Evolutionary conservation across 1,140 invertebrate genomes (phyloP), one percentile per base, ranked within the genome.

Genomic region (Drosophila nikananu): DNA sequence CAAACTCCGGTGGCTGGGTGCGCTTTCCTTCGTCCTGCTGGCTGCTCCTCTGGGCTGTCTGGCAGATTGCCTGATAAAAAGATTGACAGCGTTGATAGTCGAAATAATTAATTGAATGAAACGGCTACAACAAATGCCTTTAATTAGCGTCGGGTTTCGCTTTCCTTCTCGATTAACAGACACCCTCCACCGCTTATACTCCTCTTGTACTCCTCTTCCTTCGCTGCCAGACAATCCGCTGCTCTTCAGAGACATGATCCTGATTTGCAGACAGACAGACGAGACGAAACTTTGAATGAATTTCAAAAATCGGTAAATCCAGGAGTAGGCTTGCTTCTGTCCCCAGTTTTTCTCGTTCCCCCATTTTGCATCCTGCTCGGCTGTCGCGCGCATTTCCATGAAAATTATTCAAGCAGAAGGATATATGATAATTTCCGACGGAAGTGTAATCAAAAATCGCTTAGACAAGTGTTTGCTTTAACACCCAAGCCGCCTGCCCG

Each of bases 361-460:
- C 32, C 32, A 0, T 12, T 12, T 32, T 32, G 32, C 57, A 15
- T 62, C 21, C 57, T 15, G 25, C n/a, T 27, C 49, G 63, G 27
- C 27, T 7, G 74, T 80, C 86, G 23, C 15, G 72, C 82, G 79
- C 79, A 77, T 90, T 72, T 86, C 71, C 68, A 91, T 89, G 72
- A 83, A 92, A 93, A 90, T 92, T 91, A 93, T 92, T 93, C 92
- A 91, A 87, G 91, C 82, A 92, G 90, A 93, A 93, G 92, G 90
- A 92, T 93, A 91, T 93, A 93, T 93, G 92, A 93, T 93, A 93
- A 93, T 93, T 93, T 93, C 92, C 92, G 92, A 65, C 92, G 92
- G 92, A 93, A 93, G 87, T 92, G 92, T 93, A 93, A 93, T 93
- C 92, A 93, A 93, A 93, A 93, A 93, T 93, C 92, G 92, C 92